These are phyloP conservation scores for Rhynchotus rufescens DNA, from an alignment of 2,797 vertebrate genomes.

Conservation along the genomic window DNA sequence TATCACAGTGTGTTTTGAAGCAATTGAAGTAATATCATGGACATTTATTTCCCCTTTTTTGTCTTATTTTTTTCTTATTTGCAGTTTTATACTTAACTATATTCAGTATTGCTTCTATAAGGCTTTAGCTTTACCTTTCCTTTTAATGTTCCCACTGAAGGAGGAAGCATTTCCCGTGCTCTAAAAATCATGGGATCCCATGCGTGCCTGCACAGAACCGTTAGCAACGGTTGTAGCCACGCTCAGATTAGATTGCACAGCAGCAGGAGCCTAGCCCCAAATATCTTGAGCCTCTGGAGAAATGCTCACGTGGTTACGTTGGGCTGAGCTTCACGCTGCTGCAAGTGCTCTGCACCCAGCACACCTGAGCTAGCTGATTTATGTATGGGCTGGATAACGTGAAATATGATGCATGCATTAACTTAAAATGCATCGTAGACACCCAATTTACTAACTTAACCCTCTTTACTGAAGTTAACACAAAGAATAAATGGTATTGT, in stretches of 20 bases:
- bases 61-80: background rate
- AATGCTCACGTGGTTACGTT: background rate
- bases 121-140: background rate
- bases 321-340: background rate
- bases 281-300: background rate
- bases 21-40: background rate
- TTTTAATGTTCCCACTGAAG: background rate
- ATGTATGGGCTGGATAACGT: background rate
- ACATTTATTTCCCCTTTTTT: background rate
- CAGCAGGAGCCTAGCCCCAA: background rate
- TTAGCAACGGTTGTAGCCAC: background rate
- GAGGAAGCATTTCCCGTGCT: background rate
- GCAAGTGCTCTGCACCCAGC: background rate
- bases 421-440: background rate
- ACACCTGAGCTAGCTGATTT: background rate
- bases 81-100: background rate
- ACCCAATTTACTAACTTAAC: background rate
- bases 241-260: background rate
- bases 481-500: background rate
- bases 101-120: background rate
- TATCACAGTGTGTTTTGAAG: background rate
- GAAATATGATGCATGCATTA: background rate
- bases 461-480: background rate
- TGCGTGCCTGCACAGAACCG: background rate
- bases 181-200: background rate